These are phyloP conservation scores for Cinara cedri DNA, from an alignment of 2,888 invertebrate genomes.

Conservation along the genomic window DNA sequence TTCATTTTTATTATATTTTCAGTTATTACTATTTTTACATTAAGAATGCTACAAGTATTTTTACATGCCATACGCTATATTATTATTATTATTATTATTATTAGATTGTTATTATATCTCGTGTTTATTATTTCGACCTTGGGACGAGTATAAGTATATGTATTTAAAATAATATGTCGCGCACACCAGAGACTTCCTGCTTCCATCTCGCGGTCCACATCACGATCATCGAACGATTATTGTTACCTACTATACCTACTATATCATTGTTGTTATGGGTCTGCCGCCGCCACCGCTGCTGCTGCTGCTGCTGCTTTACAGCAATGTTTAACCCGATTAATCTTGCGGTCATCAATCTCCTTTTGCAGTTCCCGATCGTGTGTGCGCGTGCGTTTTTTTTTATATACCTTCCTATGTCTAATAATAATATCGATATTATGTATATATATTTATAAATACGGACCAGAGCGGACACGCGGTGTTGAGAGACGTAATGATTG, in stretches of 20 bases:
- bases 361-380: neutral
- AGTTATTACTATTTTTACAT: too few relatives aligned
- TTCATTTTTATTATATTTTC: too few relatives aligned
- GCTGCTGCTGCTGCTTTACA: neutral
- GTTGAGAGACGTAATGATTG: neutral
- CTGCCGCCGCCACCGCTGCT: neutral
- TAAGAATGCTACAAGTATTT: too few relatives aligned
- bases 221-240: neutral
- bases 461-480: neutral
- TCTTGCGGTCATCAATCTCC: slow-evolving; percentile 32
- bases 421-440: neutral
- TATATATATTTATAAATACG: neutral
- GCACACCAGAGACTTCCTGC: neutral
- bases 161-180: neutral
- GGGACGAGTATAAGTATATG: neutral
- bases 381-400: too few relatives aligned
- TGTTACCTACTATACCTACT: too few relatives aligned
- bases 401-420: too few relatives aligned
- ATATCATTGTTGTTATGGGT: neutral
- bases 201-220: neutral
- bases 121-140: neutral
- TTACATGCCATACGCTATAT: too few relatives aligned
- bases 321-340: slow-evolving; percentile 37
- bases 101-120: neutral
- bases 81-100: neutral